Evolutionary conservation across 2,113 vertebrate genomes (phyloP).

Genomic region (Saccopteryx bilineata): DNA sequence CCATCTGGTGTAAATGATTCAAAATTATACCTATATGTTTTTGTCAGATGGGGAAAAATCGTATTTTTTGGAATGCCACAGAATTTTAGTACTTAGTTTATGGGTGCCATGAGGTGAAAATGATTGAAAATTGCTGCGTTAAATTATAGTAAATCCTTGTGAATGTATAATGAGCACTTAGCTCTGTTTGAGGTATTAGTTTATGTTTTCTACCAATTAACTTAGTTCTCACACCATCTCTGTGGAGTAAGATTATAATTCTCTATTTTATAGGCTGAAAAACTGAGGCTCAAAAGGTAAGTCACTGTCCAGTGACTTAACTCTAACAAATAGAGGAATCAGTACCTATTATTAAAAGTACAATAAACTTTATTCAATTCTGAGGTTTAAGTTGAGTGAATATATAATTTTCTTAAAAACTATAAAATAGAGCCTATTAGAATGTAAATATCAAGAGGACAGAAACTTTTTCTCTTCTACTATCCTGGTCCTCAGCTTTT

Average conservation of each 20-base stretch:
- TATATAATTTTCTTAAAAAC: not conserved
- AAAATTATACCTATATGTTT: no score
- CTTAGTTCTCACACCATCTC: not conserved
- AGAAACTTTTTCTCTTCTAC: not conserved
- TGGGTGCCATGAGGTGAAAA: no score
- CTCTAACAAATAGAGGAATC: not conserved
- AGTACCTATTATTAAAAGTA: not conserved
- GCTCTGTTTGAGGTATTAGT: not conserved
- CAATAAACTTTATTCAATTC: not conserved
- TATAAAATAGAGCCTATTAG: not conserved
- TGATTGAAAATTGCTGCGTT: no score
- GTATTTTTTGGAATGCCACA: no score
- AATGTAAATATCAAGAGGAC: not conserved
- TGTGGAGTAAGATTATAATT: not conserved
- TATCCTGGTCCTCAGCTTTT: not conserved
- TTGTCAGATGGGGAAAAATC: no score
- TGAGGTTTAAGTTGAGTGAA: conserved; percentile 24
- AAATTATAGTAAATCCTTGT: not conserved
- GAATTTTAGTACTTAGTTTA: no score
- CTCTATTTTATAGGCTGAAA: not conserved
- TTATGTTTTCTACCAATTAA: not conserved
- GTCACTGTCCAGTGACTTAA: not conserved
- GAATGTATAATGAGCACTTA: not conserved
- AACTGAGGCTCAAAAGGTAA: not conserved
- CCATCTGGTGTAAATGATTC: no score